Conservation (phyloP, 1,140 invertebrate genomes). For the Theocolax elegans region DNA sequence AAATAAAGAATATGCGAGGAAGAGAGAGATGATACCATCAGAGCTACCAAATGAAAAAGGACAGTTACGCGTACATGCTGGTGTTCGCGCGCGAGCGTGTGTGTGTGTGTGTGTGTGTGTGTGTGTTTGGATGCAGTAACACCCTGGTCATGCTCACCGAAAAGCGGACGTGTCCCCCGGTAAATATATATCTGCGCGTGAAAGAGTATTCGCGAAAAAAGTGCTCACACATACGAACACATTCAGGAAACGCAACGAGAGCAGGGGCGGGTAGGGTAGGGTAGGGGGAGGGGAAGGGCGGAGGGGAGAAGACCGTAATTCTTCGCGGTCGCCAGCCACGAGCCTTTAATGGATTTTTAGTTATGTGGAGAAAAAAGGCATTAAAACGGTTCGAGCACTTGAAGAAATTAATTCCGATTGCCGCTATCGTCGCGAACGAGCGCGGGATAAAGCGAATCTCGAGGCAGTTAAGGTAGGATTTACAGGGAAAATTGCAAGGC, state of each 20-base stretch:
- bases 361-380: conserved; percentile 50
- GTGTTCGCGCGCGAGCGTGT: too few species aligned
- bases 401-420: conserved; percentile 60
- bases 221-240: background rate
- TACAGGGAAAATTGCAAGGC: conserved; percentile 30
- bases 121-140: too few species aligned
- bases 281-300: background rate
- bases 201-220: too few species aligned
- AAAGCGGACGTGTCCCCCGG: too few species aligned
- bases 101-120: too few species aligned
- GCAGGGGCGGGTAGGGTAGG: background rate
- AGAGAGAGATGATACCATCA: background rate
- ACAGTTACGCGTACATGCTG: too few species aligned
- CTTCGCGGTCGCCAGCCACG: conserved; percentile 6
- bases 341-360: conserved; percentile 56
- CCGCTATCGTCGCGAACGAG: conserved; percentile 45
- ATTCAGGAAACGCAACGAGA: background rate
- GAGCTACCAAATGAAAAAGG: background rate
- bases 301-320: conserved; percentile 16
- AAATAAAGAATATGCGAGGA: conserved; percentile 1
- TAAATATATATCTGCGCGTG: too few species aligned
- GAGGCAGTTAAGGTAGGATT: conserved; percentile 26
- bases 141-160: too few species aligned
- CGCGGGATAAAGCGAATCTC: conserved; percentile 33
- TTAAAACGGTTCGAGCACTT: conserved; percentile 53